phyloP scores from a whole-genome alignment of 2,113 vertebrate species.

The Phyllostomus hastatus region DNA sequence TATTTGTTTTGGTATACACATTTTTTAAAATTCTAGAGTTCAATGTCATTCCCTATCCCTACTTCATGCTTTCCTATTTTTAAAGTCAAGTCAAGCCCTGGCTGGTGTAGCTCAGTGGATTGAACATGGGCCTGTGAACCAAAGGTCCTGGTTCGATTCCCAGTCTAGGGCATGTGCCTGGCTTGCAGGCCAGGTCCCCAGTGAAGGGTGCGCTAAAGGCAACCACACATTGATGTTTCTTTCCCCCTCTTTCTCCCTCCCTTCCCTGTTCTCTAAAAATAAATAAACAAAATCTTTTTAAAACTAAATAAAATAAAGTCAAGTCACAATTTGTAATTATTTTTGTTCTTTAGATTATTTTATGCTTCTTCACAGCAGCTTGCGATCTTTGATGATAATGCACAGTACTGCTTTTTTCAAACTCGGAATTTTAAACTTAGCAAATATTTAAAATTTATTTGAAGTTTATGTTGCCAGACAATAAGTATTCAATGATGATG shows the following conservation, averaged over 20 bases:
- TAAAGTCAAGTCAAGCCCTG: neutral
- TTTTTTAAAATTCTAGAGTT: neutral
- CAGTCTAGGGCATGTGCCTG: no score
- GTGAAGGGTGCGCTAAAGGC: no score
- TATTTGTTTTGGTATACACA: neutral
- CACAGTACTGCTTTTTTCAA: conserved; percentile 31
- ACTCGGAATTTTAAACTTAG: conserved; percentile 46
- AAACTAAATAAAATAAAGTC: neutral
- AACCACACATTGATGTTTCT: no score
- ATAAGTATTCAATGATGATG: neutral
- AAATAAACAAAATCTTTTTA: no score
- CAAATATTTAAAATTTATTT: conserved; percentile 54
- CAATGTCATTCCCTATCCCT: neutral
- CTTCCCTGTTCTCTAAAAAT: no score
- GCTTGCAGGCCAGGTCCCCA: no score
- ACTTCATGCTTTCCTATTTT: neutral
- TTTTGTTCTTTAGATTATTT: conserved; percentile 56
- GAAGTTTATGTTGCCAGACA: conserved; percentile 8
- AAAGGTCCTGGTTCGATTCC: no score
- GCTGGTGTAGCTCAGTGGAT: no score
- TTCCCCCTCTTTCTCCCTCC: no score
- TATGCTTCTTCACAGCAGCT: conserved; percentile 34
- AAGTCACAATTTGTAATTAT: conserved; percentile 23
- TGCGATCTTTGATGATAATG: conserved; percentile 10
- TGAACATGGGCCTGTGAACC: no score